These are phyloP conservation scores for Caenorhabditis macrosperma DNA, from an alignment of 2,888 invertebrate genomes.

Conservation along the genomic window DNA sequence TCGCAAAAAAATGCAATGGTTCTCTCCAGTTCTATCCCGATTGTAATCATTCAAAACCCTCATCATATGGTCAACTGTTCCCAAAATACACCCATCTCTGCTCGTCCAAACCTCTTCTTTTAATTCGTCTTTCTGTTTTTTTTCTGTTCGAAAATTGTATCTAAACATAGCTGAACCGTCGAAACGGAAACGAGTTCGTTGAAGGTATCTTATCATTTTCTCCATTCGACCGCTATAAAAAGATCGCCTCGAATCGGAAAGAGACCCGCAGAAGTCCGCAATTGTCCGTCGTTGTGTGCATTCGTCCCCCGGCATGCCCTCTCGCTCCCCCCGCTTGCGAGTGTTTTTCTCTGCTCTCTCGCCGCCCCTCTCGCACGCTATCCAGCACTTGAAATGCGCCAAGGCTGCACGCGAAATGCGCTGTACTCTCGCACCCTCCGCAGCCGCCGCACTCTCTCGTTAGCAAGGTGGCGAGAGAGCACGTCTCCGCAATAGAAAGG, in stretches of 20 bases:
- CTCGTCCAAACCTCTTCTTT: neutral
- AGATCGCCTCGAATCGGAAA: no score
- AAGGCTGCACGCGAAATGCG: no score
- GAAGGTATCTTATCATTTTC: no score
- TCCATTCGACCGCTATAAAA: no score
- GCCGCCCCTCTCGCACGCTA: neutral
- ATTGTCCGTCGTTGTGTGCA: constrained; percentile 34
- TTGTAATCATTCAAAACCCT: no score
- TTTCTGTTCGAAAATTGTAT: neutral
- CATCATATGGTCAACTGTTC: no score
- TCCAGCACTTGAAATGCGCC: no score
- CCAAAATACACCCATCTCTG: neutral
- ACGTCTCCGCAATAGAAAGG: no score
- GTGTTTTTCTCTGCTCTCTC: neutral
- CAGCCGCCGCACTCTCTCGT: no score
- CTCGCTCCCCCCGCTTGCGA: constrained; percentile 1
- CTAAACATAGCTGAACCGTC: neutral
- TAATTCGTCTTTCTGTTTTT: neutral
- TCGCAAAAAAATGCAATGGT: neutral
- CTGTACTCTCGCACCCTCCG: no score
- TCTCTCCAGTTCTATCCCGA: neutral
- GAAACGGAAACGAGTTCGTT: no score
- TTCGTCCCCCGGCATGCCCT: neutral
- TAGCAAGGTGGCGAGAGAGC: no score
- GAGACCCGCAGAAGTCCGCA: constrained; percentile 16